Evolutionary conservation across 2,797 vertebrate genomes (phyloP), one percentile per base, ranked within the genome.

Genomic region (Enteromius paludinosus): DNA sequence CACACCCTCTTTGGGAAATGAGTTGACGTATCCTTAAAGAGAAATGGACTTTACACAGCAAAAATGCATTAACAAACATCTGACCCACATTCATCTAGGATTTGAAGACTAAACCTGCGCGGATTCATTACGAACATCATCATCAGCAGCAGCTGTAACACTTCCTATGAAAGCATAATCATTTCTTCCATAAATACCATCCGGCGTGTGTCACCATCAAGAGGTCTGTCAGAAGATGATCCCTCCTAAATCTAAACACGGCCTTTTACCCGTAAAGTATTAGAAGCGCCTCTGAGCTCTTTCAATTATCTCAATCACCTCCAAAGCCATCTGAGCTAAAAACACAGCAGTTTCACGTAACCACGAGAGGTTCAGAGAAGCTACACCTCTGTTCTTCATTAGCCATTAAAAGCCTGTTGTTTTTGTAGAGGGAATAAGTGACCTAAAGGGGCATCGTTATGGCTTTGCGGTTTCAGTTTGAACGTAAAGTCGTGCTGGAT

Each of bases 231-330:
- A 86, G 69, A 62, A 79, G 80, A 74, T 82, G 62, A 79, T 85
- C 76, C 75, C 18, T 70, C 54, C 54, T 62, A 75, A 79, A 47
- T 71, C 73, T 43, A 82, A 81, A 77, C 74, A 73, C 49, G 15
- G 75, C 56, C 75, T 70, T 68, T 71, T 75, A 47, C 54, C 74
- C 76, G 15, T 61, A 62, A 69, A 76, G 66, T 61, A 65, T 81
- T 81, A 85, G 73, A 84, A 82, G 61, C 47, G 56, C 65, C 76
- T 81, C 66, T 80, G 77, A 79, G 73, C 78, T 45, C 77, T 81
- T 78, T 78, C 83, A 88, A 86, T 87, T 85, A 89, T 87, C 78
- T 84, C 81, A 87, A 90, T 89, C 86, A 85, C 54, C 76, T 85
- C 81, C 41, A 81, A 87, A 82, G 87, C 86, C 84, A 89, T 79